A percentile compares a stretch with the other conserved stretches of the same genome.
phyloP scores from a whole-genome alignment of 2,888 invertebrate genomes.

The Heliconius charithonia region DNA sequence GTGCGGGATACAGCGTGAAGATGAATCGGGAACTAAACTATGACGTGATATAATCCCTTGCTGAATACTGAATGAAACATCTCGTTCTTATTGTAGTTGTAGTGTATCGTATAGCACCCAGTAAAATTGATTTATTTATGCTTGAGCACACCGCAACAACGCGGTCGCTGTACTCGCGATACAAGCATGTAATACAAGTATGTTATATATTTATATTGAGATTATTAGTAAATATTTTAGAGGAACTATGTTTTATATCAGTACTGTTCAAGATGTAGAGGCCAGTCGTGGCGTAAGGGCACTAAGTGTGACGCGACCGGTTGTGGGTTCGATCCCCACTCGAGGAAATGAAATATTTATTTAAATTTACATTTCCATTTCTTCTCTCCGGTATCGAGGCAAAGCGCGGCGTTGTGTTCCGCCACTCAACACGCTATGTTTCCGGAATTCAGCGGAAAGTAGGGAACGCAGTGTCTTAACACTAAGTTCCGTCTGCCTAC shows the following conservation, averaged over 20 bases:
- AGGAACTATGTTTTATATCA: not conserved
- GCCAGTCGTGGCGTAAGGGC: no score
- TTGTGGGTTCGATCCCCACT: no score
- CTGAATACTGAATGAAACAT: constrained; percentile 4
- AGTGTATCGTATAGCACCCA: not conserved
- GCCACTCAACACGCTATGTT: no score
- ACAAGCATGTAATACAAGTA: not conserved
- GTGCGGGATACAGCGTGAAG: no score
- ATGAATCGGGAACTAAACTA: not conserved
- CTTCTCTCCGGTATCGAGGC: no score
- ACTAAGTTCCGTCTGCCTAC: no score
- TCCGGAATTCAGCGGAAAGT: no score
- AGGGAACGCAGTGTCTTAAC: no score
- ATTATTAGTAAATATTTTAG: not conserved
- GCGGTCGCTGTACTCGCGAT: not conserved
- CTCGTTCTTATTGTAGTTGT: not conserved
- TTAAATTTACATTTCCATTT: no score
- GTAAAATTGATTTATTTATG: not conserved
- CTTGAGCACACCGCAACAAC: not conserved
- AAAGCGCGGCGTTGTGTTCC: no score
- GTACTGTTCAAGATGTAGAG: not conserved
- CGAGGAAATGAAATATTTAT: no score
- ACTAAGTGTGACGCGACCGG: no score
- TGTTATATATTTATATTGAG: not conserved
- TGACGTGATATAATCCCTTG: not conserved